phyloP scores from a whole-genome alignment of 1,140 invertebrate species.

The Drosophila nannoptera region DNA sequence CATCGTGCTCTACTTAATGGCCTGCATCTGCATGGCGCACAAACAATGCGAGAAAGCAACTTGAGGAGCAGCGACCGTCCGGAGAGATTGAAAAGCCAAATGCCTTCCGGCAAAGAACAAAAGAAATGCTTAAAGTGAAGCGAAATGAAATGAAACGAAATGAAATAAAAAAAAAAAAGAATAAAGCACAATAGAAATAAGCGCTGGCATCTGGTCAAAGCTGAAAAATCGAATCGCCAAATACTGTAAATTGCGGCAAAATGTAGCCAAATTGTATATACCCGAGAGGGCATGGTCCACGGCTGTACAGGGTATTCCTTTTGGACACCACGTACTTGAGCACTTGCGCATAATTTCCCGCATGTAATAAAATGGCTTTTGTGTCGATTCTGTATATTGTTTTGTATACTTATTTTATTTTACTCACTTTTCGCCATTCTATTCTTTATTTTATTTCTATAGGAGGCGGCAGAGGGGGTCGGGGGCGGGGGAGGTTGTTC shows the following conservation, averaged over 20 bases:
- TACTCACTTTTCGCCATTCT: slow-evolving; percentile 14
- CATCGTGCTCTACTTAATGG: slow-evolving; percentile 30
- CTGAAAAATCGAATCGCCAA: neutral
- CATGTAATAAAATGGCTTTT: slow-evolving; percentile 70
- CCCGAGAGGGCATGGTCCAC: too few relatives aligned
- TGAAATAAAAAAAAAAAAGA: slow-evolving; percentile 33
- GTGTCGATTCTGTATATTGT: slow-evolving; percentile 65
- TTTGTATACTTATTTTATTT: slow-evolving; percentile 62
- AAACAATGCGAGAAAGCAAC: slow-evolving; percentile 40
- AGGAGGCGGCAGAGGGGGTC: too few relatives aligned
- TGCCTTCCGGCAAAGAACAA: slow-evolving; percentile 33
- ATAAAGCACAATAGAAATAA: slow-evolving; percentile 61
- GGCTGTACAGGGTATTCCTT: slow-evolving; percentile 2
- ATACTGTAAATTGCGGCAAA: neutral
- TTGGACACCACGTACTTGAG: slow-evolving; percentile 14
- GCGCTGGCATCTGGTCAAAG: slow-evolving; percentile 16
- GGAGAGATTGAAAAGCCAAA: slow-evolving; percentile 64
- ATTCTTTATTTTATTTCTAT: slow-evolving; percentile 9
- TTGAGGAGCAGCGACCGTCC: slow-evolving; percentile 34
- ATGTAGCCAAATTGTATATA: neutral
- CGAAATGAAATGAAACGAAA: slow-evolving; percentile 29
- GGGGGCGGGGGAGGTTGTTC: neutral
- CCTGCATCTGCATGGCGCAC: slow-evolving; percentile 32
- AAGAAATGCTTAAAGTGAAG: slow-evolving; percentile 41
- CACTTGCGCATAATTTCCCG: slow-evolving; percentile 58